Base-by-base conservation (phyloP, 2,888 invertebrate species). In the Lithophane leautieri region DNA sequence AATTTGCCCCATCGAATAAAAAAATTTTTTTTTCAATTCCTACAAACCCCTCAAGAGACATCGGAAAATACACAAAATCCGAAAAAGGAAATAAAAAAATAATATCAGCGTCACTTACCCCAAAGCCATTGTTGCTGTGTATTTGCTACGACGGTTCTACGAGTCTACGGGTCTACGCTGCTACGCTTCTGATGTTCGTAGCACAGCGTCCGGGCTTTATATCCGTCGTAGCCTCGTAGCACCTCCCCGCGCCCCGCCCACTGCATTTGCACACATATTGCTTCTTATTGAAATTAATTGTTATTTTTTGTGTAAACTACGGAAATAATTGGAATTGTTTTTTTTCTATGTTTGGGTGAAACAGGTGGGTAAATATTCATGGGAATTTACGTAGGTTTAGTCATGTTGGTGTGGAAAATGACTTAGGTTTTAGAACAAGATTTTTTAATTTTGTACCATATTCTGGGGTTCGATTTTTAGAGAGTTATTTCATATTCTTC, bases 151-250 rank as follows among this genome's bases (percentile, higher is more conserved):
- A 34, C 70, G 79, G 75, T 81, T 86, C 83, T 88, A 88, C 83
- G 82, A 66, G 86, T 82, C 90, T 91, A 85, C 83, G 81, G 52
- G 85, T 79, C 91, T 91, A 91, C 91, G 90, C 84, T 83, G 90
- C 89, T 91, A 87, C 89, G 90, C 76, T 89, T 90, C 89, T 89
- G 89, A 85, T 89, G 89, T 89, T 89, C 91, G 90, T 89, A 89
- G 89, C 81, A 88, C 83, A 86, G 90, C 83, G 88, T 88, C 87
- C 88, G 82, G 81, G 87, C 91, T 91, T 95, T 95, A 94, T 95
- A 95, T 94, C 85, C 86, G 52, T n/a, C 78, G 77, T 79, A 78
- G 77, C 72, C 50, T n/a, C 77, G 85, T 84, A 79, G 91, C 89
- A 79, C 92, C 89, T 88, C 88, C 86, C 81, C 81, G 89, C 91